Evolutionary conservation across 2,888 invertebrate species (phyloP).

Genomic region (Rotaria macrura): DNA sequence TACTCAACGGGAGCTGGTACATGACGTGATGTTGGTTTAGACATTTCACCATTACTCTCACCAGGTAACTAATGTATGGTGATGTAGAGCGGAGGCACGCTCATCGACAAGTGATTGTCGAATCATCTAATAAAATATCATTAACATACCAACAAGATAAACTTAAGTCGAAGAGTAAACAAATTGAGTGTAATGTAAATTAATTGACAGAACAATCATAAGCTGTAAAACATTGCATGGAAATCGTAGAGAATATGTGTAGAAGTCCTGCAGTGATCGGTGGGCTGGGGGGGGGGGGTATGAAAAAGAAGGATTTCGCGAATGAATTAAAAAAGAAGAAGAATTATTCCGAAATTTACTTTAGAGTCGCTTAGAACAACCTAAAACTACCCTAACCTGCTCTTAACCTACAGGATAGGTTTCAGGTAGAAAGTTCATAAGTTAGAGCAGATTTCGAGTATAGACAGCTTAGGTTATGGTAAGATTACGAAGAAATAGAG

Average conservation of each 20-base stretch:
- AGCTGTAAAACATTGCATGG: not conserved
- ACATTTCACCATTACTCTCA: not conserved
- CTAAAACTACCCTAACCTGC: too few species aligned
- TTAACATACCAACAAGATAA: not conserved
- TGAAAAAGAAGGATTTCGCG: too few species aligned
- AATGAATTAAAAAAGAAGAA: too few species aligned
- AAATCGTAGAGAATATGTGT: not conserved
- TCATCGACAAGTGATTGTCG: not conserved
- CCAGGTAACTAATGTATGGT: not conserved
- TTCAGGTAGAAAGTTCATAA: too few species aligned
- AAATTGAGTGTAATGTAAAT: not conserved
- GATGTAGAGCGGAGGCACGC: not conserved
- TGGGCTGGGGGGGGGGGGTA: too few species aligned
- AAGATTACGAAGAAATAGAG: too few species aligned
- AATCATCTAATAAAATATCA: not conserved
- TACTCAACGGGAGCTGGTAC: not conserved
- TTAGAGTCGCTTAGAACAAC: too few species aligned
- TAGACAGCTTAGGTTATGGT: too few species aligned
- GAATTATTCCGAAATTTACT: too few species aligned
- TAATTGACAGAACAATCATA: not conserved
- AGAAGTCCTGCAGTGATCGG: too few species aligned
- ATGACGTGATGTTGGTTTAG: not conserved
- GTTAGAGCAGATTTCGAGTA: too few species aligned
- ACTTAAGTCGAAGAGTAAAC: not conserved
- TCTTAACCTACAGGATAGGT: too few species aligned